Evolutionary conservation across 2,113 vertebrate species (phyloP), one percentile per base, ranked within the genome.

Genomic region (Limnothrissa miodon): DNA sequence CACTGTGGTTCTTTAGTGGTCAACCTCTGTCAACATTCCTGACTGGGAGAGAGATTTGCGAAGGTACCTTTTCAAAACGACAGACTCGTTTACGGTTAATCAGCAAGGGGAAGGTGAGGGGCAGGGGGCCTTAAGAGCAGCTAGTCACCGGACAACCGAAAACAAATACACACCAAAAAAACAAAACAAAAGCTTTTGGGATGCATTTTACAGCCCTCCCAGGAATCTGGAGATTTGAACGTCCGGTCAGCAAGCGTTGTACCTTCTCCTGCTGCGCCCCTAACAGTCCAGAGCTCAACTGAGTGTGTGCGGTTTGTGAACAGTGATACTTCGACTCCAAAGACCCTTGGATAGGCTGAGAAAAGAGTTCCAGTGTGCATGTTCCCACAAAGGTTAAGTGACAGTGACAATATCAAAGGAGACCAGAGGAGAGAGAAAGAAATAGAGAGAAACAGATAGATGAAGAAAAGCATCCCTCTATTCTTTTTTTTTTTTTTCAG

Each of bases 221-320:
- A 6, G 42, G 6, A 42, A 45, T 81, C 70, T 80, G 2, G 33
- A 29, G 48, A 81, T 82, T 86, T 62, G 46, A 66, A 85, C 59
- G 17, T 5, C 10, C 6, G 25, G 56, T 59, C 86, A 79, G 45
- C 45, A 46, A 85, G 15, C 74, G 82, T 86, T 74, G 66, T 74
- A 87, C 83, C 1, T 82, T 86, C 66, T 45, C 78, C 23, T 70
- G 85, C 81, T 13, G 80, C 83, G 79, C 83, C 42, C 87, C 83
- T 90, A 92, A 91, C 91, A 93, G 91, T 92, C 91, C 88, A 85
- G 87, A 87, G 91, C 89, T 87, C 85, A 93, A 89, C 89, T 90
- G 90, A 90, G 78, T 39, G 78, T 15, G 45, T 78, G 45, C 33
- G 59, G 81, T 45, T 66, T 66, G 25, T 45, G 84, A 56, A 78